Evolutionary conservation across 2,113 vertebrate species (phyloP).

Genomic region (Hypanus sabinus): DNA sequence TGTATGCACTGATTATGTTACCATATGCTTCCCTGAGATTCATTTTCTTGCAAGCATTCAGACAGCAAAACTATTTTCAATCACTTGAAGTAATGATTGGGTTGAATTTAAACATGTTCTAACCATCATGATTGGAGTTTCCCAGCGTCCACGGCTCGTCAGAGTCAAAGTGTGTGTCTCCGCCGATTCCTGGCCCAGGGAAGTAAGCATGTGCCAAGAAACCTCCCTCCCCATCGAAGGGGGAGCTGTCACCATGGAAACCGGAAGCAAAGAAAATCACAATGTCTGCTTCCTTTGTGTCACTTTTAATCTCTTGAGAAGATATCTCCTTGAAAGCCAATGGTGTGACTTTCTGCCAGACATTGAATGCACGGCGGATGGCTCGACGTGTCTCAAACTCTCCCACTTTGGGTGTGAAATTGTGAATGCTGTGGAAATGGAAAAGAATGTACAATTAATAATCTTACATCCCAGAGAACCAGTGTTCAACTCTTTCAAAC

Average conservation of each 20-base stretch:
- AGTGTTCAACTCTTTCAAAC: too few species aligned
- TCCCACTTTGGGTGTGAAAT: conserved; percentile 94
- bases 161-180: conserved; percentile 94
- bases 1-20: too few species aligned
- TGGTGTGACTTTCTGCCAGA: conserved; percentile 92
- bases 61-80: background rate
- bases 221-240: too few species aligned
- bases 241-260: too few species aligned
- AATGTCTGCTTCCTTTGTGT: conserved; percentile 42
- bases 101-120: conserved; percentile 40
- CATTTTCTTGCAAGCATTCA: too few species aligned
- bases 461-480: background rate
- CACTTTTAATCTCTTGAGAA: conserved; percentile 87
- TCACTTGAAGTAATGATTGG: too few species aligned
- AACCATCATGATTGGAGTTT: conserved; percentile 90
- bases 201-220: conserved; percentile 48
- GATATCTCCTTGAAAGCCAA: conserved; percentile 94
- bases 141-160: conserved; percentile 95
- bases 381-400: conserved; percentile 87
- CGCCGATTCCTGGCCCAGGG: conserved; percentile 90
- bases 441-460: conserved; percentile 40
- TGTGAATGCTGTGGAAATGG: conserved; percentile 75
- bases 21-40: too few species aligned
- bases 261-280: too few species aligned
- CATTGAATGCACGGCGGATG: conserved; percentile 88